Base-by-base conservation (phyloP, 53 echinoderm and acorn worm species). In the Echinarachnius parma region DNA sequence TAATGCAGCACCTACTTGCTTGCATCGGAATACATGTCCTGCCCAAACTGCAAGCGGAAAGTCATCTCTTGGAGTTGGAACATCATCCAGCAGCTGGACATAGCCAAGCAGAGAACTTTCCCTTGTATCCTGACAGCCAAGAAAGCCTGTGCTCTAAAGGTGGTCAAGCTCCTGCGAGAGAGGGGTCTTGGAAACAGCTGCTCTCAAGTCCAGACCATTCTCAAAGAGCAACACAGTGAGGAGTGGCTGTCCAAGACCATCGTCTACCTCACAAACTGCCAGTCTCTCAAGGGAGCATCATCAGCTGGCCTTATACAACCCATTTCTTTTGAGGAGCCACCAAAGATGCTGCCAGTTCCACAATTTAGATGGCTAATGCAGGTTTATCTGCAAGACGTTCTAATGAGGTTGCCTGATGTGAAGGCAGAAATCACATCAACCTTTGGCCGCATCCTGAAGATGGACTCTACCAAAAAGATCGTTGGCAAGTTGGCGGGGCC, bases 381-480 rank as follows among this genome's bases (percentile, higher is more conserved):
- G 26, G 65, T 81, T 18, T 89, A 84, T 56, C 25, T 66, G 30
- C 79, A 59, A 25, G 89, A 89, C 35, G 81, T 89, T 2, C 54
- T 85, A 71, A 60, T 45, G 49, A 47, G 76, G 27, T 35, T 86
- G 15, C 33, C 53, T 21, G 64, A 81, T 18, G 42, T 82, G 14
- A 81, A 79, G 48, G 76, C 86, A 46, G 61, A 74, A 65, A 61
- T 86, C 14, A 90, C 82, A 52, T 90, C 80, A 3, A 82, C 77
- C 27, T 67, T 86, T 83, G 86, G 90, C 14, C 29, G 23, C 7
- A 79, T 83, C 46, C 47, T 91, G 49, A 91, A 91, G 52, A 42
- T 91, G 75, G 91, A 86, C 48, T 91, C 86, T 1, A 86, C 86
- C 15, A 91, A 86, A 33, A 86, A 91, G 79, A 76, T 90, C 15